Evolutionary conservation across 2,797 vertebrate species (phyloP), one percentile per base, ranked within the genome.

Genomic region (Pogonophryne albipinna): DNA sequence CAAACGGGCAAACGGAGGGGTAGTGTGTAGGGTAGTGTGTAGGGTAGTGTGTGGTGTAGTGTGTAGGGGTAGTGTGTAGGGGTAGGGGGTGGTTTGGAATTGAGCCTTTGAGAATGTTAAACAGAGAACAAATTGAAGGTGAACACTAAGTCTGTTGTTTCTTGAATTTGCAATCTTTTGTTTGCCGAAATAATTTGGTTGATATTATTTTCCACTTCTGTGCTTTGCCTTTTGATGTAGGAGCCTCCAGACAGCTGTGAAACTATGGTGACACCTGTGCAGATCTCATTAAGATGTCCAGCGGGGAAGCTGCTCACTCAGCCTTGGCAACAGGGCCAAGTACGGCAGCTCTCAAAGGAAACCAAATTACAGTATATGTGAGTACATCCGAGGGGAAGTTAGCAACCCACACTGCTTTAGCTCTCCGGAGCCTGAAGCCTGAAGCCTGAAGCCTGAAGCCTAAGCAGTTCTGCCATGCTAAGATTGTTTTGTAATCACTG

Each of bases 211-310:
- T 79, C 65, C 58, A 59, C 64, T 75, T 70, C 41, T 70, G 69
- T 66, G 53, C 53, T 51, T 89, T 80, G 70, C 65, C 66, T 83
- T 74, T 71, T 75, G 51, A 61, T 85, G 76, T 76, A 17, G 63
- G 64, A 82, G 67, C 78, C 83, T 85, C 78, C 76, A 87, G 87
- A 84, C 80, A 86, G 84, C 82, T 87, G 87, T 78, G 87, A 93
- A 92, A 90, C 91, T 85, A 88, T 85, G 89, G 91, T 81, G 91
- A 94, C 92, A 92, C 90, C 87, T 87, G 85, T 78, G 68, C 73
- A 78, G 62, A 76, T 90, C 87, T 92, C 89, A 90, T 93, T 92
- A 92, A 82, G 83, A 79, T 82, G 80, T 87, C 89, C 84, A 77
- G 82, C 59, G 62, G 89, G 86, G 79, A 83, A 78, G 64, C 55